Percentiles rank a stretch among this genome's conserved stretches.
Conservation (phyloP, 2,797 vertebrate species). For the Anguilla anguilla region DNA sequence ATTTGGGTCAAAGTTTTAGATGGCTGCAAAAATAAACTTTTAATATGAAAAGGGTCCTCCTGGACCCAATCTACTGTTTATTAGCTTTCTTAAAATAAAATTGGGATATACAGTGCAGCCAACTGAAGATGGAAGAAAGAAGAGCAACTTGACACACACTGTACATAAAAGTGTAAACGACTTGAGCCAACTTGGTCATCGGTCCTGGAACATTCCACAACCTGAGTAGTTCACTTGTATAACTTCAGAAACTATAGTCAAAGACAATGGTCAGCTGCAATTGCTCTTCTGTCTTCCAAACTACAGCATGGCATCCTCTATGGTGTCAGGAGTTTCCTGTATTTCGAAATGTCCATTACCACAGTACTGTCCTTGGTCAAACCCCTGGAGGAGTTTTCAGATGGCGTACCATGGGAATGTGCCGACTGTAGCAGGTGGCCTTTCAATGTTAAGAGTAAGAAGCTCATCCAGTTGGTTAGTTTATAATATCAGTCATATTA, state of each 20-base stretch:
- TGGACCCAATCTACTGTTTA: not conserved
- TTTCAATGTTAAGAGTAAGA: no score
- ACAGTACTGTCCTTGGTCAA: no score
- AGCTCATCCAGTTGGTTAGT: no score
- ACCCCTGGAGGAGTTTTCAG: no score
- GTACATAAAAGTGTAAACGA: no score
- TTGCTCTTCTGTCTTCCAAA: not conserved
- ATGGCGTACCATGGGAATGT: no score
- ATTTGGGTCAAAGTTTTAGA: not conserved
- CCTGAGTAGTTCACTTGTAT: no score
- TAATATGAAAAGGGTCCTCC: not conserved
- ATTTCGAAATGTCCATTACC: not conserved
- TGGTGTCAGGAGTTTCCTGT: not conserved
- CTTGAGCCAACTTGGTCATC: no score
- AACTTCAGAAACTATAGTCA: not conserved
- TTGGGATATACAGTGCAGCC: not conserved
- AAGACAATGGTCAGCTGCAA: not conserved
- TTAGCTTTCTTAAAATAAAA: not conserved
- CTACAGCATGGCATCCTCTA: not conserved
- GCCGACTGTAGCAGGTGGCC: no score
- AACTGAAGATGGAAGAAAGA: no score
- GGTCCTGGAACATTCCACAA: not conserved
- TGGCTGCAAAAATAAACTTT: not conserved
- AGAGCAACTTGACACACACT: no score
- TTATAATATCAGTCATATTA: no score